These are phyloP conservation scores for Idaea biselata DNA, from an alignment of 2,888 invertebrate species.

Conservation along the genomic window DNA sequence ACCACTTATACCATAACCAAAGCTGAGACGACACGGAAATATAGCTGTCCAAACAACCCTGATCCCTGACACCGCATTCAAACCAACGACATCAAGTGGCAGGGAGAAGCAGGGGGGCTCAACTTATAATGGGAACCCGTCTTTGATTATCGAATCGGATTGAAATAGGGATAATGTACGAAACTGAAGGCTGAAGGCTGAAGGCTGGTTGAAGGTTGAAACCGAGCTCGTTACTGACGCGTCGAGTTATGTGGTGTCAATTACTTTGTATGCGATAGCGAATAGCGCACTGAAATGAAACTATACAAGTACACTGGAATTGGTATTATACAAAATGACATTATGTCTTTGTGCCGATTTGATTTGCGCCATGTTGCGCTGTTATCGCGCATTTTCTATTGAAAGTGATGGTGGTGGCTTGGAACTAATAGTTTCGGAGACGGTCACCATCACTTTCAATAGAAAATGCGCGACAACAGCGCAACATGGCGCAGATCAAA, in stretches of 20 bases:
- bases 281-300: too few relatives aligned
- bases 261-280: constrained; percentile 31
- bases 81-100: constrained; percentile 1
- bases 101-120: constrained; percentile 16
- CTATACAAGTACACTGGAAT: too few relatives aligned
- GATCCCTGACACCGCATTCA: constrained; percentile 48
- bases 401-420: too few relatives aligned
- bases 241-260: constrained; percentile 30
- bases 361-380: too few relatives aligned
- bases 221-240: constrained; percentile 35
- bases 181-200: constrained; percentile 1
- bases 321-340: too few relatives aligned
- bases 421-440: too few relatives aligned
- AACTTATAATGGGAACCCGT: constrained; percentile 25
- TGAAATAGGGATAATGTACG: constrained; percentile 26
- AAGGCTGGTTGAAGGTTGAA: constrained; percentile 14
- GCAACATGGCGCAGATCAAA: too few relatives aligned
- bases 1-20: constrained; percentile 38
- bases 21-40: constrained; percentile 51
- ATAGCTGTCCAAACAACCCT: constrained; percentile 50
- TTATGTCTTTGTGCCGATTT: too few relatives aligned
- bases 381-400: too few relatives aligned
- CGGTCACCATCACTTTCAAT: too few relatives aligned
- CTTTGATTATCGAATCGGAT: constrained; percentile 48
- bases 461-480: too few relatives aligned